These are phyloP conservation scores for Zaprionus lachaisei DNA, from an alignment of 1,140 invertebrate species.

Conservation along the genomic window DNA sequence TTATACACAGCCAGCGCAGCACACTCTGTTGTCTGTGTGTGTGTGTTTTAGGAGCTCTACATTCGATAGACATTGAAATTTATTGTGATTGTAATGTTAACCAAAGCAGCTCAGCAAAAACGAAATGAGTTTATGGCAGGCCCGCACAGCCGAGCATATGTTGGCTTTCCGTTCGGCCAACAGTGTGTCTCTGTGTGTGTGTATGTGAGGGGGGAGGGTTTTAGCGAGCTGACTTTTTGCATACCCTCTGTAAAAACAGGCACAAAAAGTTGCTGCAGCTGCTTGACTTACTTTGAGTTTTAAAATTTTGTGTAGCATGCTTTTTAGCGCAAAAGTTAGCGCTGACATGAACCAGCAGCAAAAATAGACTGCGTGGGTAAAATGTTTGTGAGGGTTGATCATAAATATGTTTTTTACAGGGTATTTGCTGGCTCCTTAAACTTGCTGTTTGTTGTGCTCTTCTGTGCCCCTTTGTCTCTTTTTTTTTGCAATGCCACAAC, in stretches of 20 bases:
- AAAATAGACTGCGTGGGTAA: not conserved
- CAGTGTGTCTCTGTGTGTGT: not conserved
- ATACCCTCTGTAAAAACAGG: not conserved
- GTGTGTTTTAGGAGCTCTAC: constrained; percentile 45
- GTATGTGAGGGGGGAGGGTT: not conserved
- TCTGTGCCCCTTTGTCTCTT: not conserved
- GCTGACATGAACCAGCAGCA: not conserved
- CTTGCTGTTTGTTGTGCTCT: not conserved
- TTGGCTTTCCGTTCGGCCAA: constrained; percentile 6
- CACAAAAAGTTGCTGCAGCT: not conserved
- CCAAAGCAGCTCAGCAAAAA: constrained; percentile 38
- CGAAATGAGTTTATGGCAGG: constrained; percentile 60
- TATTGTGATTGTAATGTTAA: constrained; percentile 73
- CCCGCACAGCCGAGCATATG: constrained; percentile 24
- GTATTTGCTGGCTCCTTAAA: not conserved
- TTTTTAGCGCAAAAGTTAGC: constrained; percentile 6
- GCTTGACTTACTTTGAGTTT: not conserved
- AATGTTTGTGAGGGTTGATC: not conserved
- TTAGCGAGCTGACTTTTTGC: not conserved
- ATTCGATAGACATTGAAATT: constrained; percentile 78
- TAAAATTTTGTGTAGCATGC: not conserved
- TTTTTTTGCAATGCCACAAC: constrained; percentile 29
- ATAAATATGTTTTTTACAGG: not conserved
- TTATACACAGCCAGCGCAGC: not conserved
- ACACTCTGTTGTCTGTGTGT: not conserved